Base-by-base conservation (phyloP, 2,888 invertebrate species). In the Ormyrus rosae region DNA sequence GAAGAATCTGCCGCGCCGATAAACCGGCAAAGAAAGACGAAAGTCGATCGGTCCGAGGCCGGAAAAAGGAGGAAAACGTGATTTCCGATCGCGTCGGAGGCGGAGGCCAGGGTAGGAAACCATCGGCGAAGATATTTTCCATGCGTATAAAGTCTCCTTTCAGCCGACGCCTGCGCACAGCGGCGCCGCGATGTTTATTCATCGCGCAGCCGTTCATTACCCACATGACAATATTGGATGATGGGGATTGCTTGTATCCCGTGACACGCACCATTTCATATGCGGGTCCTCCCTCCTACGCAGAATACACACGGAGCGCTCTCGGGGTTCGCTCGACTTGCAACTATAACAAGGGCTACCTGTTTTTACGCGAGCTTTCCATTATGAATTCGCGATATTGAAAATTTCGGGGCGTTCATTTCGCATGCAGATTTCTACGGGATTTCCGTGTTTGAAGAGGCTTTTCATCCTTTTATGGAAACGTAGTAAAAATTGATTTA, bases 151-250 rank as follows among this genome's bases (percentile, higher is more conserved):
- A 84, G 46, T 11, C 19, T 58, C 58, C 8, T 34, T 48, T 48
- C 67, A 45, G 51, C 70, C 84, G 55, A 19, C 45, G 76, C 60
- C 58, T 48, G 63, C 9, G 11, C 58, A 65, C 67, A 19, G 69
- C 84, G 84, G 78, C 84, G 85, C 84, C 85, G 84, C 87, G 19
- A 87, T 89, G 90, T 89, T 90, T 90, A 89, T 90, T 90, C 90
- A 89, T 87, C 85, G 88, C 86, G 86, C 86, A 87, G 85, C 85
- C 88, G 87, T 89, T 90, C 90, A 89, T 90, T 89, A 89, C 89
- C 89, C 89, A 88, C 89, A 88, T 88, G 90, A 90, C 90, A 90
- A 90, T 90, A 90, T 90, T 89, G 89, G 88, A 88, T 89, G 88
- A 89, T 89, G 89, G 88, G 87, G 89, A 89, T 90, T 88, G 89